Conservation (phyloP, 2,888 invertebrate species). For the Machimus atricapillus region DNA sequence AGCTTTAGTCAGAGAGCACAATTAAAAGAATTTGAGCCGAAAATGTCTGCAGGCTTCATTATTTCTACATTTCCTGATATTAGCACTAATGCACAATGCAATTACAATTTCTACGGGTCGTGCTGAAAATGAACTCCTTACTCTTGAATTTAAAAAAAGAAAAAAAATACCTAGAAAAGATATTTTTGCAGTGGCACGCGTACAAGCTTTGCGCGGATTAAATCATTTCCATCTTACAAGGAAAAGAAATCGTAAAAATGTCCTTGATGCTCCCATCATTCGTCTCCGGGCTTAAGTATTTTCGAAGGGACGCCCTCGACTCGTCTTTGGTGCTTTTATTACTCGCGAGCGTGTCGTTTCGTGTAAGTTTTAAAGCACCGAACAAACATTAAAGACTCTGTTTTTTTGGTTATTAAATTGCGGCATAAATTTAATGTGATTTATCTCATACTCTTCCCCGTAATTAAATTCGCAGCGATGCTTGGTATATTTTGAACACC, state of each 20-base stretch:
- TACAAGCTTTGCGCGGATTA: background rate
- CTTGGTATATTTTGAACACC: background rate
- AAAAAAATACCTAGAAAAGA: background rate
- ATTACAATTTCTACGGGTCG: background rate
- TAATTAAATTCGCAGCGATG: background rate
- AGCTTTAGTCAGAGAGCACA: background rate
- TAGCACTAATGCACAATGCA: background rate
- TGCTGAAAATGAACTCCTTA: background rate
- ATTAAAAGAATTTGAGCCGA: background rate
- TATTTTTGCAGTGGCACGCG: background rate
- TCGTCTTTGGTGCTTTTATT: background rate
- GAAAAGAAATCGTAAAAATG: background rate
- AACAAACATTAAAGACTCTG: background rate
- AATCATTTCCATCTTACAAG: background rate
- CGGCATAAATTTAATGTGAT: background rate
- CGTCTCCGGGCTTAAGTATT: background rate
- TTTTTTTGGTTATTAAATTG: background rate
- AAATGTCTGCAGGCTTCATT: background rate
- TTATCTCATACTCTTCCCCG: background rate
- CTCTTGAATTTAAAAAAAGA: background rate
- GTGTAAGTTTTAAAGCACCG: background rate
- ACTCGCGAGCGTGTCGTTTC: background rate
- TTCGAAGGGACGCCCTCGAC: background rate
- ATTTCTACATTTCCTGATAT: background rate
- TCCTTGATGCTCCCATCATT: background rate